Evolutionary conservation across 2,797 vertebrate genomes (phyloP).

Genomic region (Acropternis orthonyx): DNA sequence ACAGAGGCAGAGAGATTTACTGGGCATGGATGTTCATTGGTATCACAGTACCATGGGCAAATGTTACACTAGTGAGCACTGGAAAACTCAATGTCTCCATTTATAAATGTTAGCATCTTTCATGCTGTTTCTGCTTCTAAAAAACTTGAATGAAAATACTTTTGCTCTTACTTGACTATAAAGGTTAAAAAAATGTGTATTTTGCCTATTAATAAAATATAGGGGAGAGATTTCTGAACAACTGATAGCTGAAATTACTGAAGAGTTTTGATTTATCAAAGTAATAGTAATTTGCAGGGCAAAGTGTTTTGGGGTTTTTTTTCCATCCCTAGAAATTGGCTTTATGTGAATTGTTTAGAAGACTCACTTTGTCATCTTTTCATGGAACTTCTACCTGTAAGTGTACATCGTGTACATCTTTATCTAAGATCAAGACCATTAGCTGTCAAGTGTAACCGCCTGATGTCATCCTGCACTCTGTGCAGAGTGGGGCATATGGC

Average conservation of each 20-base stretch:
- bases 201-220: not conserved
- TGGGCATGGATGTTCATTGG: not conserved
- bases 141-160: not conserved
- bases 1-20: not conserved
- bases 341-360: not conserved
- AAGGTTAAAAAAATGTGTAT: not conserved
- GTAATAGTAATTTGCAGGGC: not conserved
- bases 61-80: accelerated
- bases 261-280: not conserved
- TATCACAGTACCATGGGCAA: not conserved
- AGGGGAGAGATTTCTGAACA: not conserved
- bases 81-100: not conserved
- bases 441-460: not conserved
- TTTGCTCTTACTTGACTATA: not conserved
- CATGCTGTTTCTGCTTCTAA: not conserved
- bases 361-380: not conserved
- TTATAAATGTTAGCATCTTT: not conserved
- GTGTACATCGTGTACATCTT: not conserved
- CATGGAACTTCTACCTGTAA: not conserved
- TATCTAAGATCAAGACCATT: not conserved
- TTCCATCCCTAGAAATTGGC: not conserved
- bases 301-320: not conserved
- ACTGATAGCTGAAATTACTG: not conserved
- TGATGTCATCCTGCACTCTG: not conserved
- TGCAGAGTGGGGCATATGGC: accelerated